These are phyloP conservation scores for Benthosema pterotum DNA, from an alignment of 2,797 vertebrate genomes.

Conservation along the genomic window DNA sequence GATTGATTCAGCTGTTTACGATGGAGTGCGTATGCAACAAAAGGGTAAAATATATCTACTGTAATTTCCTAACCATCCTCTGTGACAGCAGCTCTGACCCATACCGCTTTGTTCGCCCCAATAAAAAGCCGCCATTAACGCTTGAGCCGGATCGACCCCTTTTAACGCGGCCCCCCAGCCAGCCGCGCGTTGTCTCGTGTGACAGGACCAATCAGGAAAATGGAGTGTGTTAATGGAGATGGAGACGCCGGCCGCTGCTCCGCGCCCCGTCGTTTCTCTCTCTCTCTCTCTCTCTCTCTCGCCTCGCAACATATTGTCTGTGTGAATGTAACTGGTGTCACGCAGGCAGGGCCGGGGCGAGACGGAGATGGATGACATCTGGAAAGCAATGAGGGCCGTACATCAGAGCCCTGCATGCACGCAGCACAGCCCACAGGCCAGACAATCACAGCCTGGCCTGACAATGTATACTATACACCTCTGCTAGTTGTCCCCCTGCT, in stretches of 20 bases:
- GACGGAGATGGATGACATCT: slow-evolving; percentile 56
- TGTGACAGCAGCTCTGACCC: slow-evolving; percentile 54
- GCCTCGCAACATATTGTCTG: slow-evolving; percentile 74
- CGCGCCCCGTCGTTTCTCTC: slow-evolving; percentile 59
- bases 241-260: slow-evolving; percentile 43
- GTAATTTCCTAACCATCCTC: slow-evolving; percentile 45
- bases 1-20: slow-evolving; percentile 53
- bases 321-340: slow-evolving; percentile 66
- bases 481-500: slow-evolving; percentile 33
- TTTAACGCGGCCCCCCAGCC: slow-evolving; percentile 37
- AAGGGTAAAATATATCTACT: slow-evolving; percentile 27
- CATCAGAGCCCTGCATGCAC: slow-evolving; percentile 58
- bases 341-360: neutral
- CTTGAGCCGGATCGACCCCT: slow-evolving; percentile 31
- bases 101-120: slow-evolving; percentile 41
- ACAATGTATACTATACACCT: slow-evolving; percentile 10
- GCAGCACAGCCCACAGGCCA: neutral
- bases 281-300: too few species aligned
- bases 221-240: slow-evolving; percentile 78
- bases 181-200: slow-evolving; percentile 59
- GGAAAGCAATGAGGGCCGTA: slow-evolving; percentile 69
- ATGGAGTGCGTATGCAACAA: slow-evolving; percentile 20
- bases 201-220: slow-evolving; percentile 78
- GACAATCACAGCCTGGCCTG: slow-evolving; percentile 52
- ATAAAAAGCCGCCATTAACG: slow-evolving; percentile 65